These are phyloP conservation scores for Petrolisthes manimaculis DNA, from an alignment of 2,888 invertebrate genomes.

Conservation along the genomic window DNA sequence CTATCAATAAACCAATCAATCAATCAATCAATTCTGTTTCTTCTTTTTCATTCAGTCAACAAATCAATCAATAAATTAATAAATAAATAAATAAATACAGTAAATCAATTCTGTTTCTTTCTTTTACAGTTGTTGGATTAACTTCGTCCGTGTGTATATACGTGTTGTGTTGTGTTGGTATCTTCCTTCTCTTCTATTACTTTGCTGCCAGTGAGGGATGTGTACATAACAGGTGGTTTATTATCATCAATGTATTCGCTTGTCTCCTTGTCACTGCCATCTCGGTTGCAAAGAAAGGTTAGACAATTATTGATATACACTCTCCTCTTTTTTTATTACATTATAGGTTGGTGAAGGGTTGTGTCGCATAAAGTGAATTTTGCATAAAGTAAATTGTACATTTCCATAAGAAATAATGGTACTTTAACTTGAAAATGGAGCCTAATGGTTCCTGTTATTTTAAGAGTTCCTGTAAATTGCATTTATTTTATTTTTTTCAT, in stretches of 20 bases:
- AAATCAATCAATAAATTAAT: not conserved
- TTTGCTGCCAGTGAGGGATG: conserved; percentile 70
- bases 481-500: too few relatives aligned
- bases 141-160: conserved; percentile 68
- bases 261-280: conserved; percentile 70
- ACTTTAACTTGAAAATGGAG: too few relatives aligned
- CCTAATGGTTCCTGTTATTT: too few relatives aligned
- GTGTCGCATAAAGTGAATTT: too few relatives aligned
- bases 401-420: too few relatives aligned
- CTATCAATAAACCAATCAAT: too few relatives aligned
- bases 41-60: not conserved
- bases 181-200: conserved; percentile 69
- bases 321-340: too few relatives aligned
- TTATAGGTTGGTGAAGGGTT: too few relatives aligned
- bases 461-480: too few relatives aligned
- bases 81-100: not conserved
- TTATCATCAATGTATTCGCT: conserved; percentile 70
- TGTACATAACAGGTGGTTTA: conserved; percentile 70
- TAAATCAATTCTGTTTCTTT: not conserved
- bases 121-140: conserved; percentile 40
- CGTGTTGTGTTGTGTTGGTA: conserved; percentile 68
- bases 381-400: too few relatives aligned
- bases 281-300: conserved; percentile 67
- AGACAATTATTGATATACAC: too few relatives aligned
- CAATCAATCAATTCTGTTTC: not conserved